Base-by-base conservation (phyloP, 2,888 invertebrate genomes). In the Orthosia incerta region DNA sequence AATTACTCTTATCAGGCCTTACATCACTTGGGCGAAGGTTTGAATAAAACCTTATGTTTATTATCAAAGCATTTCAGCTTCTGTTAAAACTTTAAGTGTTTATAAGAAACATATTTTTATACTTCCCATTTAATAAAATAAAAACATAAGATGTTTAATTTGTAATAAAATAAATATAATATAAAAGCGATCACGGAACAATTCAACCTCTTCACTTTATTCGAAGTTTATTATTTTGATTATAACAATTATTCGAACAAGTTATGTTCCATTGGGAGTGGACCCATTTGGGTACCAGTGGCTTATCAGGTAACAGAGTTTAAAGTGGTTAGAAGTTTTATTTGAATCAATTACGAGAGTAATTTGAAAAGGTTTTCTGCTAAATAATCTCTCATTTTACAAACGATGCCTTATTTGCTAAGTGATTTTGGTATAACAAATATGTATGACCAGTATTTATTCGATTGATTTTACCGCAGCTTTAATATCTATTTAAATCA, bases 1-100 rank as follows among this genome's bases (percentile, higher is more conserved):
- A 90, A 91, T 90, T 87, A 86, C 82, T 84, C 90, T 94, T 93
- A 94, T 94, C 92, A 79, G 75, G 71, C 88, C 87, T 90, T 88
- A 89, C 87, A 90, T 93, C 91, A 88, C 80, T 75, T 78, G 79
- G 79, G 68, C 79, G 84, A 89, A 85, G 83, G 83, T 83, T 79
- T 84, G 62, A 79, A 84, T 92, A 91, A 92, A 91, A 88, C 89
- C 66, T 74, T 86, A 79, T 83, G 82, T 93, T 92, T 92, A 92
- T 88, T 85, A 80, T 76, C 82, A 85, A 83, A 86, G 69, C 50
- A 71, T 73, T 76, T 51, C 68, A 79, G 87, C 88, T 87, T 79
- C 87, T 86, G 87, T 87, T 88, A 88, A 87, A 77, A 78, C 70
- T 76, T 80, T 77, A 83, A 87, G 76, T 76, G 76, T 68, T 78